Conservation (phyloP, 2,113 vertebrate species). For the Cynoglossus semilaevis region DNA sequence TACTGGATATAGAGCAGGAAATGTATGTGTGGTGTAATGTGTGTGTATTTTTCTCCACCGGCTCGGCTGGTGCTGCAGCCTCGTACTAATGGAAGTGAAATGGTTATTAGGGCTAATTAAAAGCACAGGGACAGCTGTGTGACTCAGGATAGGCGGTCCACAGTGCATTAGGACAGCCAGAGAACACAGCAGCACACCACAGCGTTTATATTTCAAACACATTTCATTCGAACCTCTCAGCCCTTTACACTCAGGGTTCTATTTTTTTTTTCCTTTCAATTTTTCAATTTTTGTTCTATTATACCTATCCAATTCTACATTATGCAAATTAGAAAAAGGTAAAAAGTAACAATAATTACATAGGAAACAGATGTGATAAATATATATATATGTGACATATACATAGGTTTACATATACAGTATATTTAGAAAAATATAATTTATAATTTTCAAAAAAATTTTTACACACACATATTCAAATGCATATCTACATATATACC, state of each 20-base stretch:
- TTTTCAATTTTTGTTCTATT: slow-evolving; percentile 30
- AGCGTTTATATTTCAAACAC: slow-evolving; percentile 45
- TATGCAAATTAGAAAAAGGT: slow-evolving; percentile 12
- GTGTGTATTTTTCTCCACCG: slow-evolving; percentile 36
- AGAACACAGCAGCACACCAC: slow-evolving; percentile 50
- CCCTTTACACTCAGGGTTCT: slow-evolving; percentile 13
- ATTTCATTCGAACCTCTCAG: slow-evolving; percentile 55
- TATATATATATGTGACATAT: too few species aligned
- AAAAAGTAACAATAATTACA: too few species aligned
- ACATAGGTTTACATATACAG: too few species aligned
- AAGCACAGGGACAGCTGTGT: slow-evolving; percentile 76
- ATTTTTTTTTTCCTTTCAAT: neutral
- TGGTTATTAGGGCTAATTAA: slow-evolving; percentile 80
- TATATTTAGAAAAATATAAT: too few species aligned
- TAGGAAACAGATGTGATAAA: too few species aligned
- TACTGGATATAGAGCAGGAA: slow-evolving; percentile 3
- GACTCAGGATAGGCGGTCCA: slow-evolving; percentile 59
- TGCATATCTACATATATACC: too few species aligned
- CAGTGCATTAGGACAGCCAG: slow-evolving; percentile 65
- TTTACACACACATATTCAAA: too few species aligned
- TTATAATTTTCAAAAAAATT: too few species aligned
- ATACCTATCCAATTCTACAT: slow-evolving; percentile 10
- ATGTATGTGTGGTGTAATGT: slow-evolving; percentile 9
- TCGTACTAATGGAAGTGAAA: slow-evolving; percentile 78
- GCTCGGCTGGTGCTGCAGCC: slow-evolving; percentile 57